Evolutionary conservation across 1,140 invertebrate species (phyloP).

Genomic region (Apis dorsata): DNA sequence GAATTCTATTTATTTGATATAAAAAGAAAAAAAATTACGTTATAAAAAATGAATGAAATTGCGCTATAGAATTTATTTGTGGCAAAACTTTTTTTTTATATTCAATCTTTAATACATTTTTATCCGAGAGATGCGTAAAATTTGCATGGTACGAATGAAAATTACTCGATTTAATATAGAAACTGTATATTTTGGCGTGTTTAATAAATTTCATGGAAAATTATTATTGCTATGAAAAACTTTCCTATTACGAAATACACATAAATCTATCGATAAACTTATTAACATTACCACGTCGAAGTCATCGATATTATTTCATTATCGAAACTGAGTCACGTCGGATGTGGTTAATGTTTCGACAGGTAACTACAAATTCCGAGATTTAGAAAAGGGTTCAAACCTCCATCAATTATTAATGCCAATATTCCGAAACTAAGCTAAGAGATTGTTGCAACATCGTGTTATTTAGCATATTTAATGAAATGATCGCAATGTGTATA

Average conservation of each 20-base stretch:
- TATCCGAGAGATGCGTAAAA: too few species aligned
- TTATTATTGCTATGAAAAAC: background rate
- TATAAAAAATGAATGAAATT: too few species aligned
- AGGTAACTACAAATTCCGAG: background rate
- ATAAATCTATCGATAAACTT: background rate
- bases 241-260: background rate
- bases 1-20: too few species aligned
- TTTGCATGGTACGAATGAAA: too few species aligned
- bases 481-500: background rate
- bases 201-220: too few species aligned
- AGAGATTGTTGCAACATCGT: background rate
- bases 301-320: slow-evolving; percentile 2
- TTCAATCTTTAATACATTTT: too few species aligned
- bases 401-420: background rate
- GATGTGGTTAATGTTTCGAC: background rate
- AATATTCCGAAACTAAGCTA: too few species aligned
- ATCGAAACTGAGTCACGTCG: background rate
- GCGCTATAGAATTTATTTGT: too few species aligned
- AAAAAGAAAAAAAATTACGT: too few species aligned
- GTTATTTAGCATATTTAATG: background rate
- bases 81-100: too few species aligned
- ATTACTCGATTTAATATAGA: too few species aligned
- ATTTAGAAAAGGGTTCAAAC: background rate
- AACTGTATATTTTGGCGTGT: too few species aligned
- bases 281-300: background rate